Percentiles rank a stretch among this genome's conserved stretches.
These are phyloP conservation scores for Chaenodraco wilsoni DNA, from an alignment of 2,797 vertebrate species.

Conservation along the genomic window DNA sequence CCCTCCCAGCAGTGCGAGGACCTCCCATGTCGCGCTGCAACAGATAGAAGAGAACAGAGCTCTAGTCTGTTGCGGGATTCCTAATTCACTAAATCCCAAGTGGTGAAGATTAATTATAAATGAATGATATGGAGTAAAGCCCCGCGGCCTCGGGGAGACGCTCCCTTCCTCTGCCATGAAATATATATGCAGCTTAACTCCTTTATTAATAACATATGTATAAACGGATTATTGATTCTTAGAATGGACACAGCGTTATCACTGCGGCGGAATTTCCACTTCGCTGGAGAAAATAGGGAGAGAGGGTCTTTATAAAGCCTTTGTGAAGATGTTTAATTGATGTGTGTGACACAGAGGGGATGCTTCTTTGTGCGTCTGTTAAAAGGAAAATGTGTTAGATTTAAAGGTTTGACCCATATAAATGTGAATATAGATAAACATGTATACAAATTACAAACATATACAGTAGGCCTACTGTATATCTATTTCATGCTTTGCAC, in stretches of 20 bases:
- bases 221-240: constrained; percentile 81
- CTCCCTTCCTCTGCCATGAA: constrained; percentile 80
- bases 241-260: constrained; percentile 68
- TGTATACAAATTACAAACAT: too few relatives aligned
- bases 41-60: constrained; percentile 51
- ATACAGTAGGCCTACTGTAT: too few relatives aligned
- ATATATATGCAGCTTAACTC: constrained; percentile 83
- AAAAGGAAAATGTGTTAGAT: neutral
- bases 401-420: too few relatives aligned
- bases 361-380: constrained; percentile 8
- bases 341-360: neutral
- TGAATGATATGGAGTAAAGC: constrained; percentile 80
- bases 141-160: constrained; percentile 66
- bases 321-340: constrained; percentile 36
- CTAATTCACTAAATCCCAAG: constrained; percentile 76
- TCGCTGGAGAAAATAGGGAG: constrained; percentile 11
- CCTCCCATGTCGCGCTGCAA: constrained; percentile 50
- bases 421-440: too few relatives aligned
- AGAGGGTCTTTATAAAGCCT: constrained; percentile 25
- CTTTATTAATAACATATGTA: constrained; percentile 85
- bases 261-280: constrained; percentile 42
- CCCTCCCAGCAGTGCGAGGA: constrained; percentile 18
- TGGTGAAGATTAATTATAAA: constrained; percentile 84
- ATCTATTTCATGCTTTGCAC: neutral
- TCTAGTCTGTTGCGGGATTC: constrained; percentile 70